Conservation (phyloP, 2,797 vertebrate species). For the Myripristis murdjan region DNA sequence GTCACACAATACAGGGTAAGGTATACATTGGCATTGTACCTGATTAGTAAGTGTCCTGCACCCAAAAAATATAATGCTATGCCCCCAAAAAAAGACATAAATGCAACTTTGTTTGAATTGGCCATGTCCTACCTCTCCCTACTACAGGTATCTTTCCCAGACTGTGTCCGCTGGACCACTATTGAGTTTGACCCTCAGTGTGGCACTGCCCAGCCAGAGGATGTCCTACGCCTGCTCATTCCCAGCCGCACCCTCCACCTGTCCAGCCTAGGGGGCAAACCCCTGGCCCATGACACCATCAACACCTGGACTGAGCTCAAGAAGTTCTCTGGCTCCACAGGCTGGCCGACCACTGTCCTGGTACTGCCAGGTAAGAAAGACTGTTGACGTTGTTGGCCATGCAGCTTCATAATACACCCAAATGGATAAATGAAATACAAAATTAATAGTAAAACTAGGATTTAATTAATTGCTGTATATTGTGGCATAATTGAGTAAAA, state of each 20-base stretch:
- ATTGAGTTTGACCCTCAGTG: slow-evolving; percentile 97
- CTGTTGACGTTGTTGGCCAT: not conserved
- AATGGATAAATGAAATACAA: no score
- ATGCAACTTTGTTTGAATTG: not conserved
- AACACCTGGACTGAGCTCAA: slow-evolving; percentile 98
- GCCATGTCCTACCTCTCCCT: not conserved
- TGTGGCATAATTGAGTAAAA: not conserved
- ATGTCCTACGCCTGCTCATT: slow-evolving; percentile 95
- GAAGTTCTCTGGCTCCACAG: slow-evolving; percentile 94
- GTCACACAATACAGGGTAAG: slow-evolving; percentile 96
- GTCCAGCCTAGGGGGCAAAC: slow-evolving; percentile 91
- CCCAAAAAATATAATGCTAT: not conserved
- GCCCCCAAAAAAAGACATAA: not conserved
- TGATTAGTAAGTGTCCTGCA: not conserved
- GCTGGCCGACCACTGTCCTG: slow-evolving; percentile 96
- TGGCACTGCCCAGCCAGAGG: slow-evolving; percentile 98
- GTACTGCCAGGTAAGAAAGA: slow-evolving; percentile 92
- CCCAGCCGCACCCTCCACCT: slow-evolving; percentile 92
- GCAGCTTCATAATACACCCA: no score
- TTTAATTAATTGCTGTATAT: not conserved
- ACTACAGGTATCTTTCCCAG: slow-evolving; percentile 94
- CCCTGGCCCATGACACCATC: slow-evolving; percentile 93
- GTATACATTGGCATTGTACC: not conserved
- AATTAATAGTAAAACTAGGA: not conserved
- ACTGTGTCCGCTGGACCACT: slow-evolving; percentile 97